Evolutionary conservation across 2,797 vertebrate species (phyloP), one percentile per base, ranked within the genome.

Genomic region (Oreochromis mossambicus): DNA sequence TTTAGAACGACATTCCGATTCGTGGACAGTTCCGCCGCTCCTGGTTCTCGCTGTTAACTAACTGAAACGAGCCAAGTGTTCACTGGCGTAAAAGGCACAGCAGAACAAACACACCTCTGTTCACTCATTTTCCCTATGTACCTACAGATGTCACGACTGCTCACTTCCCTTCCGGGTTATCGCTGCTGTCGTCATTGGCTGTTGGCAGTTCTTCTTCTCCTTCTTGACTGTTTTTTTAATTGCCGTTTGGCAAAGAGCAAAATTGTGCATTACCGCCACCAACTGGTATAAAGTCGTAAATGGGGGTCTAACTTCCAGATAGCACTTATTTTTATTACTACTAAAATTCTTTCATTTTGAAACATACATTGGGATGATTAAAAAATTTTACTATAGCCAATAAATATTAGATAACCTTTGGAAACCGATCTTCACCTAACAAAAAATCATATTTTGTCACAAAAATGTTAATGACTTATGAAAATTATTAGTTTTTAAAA

Each of bases 21-120:
- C 29, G 2, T 0, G 36, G 43, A 6, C 32, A 2, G 11, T 38
- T 46, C 1, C 11, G 1, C 56, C 1, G 5, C 3, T 70, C 6
- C 78, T 48, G 46, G 0, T 13, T 36, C 8, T 70, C n/a, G 12
- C 9, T 3, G 80, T 10, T 32, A 75, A 54, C 56, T 68, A 8
- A 38, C 1, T n/a, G 66, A 26, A n/a, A 21, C 3, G 17, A 83
- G 76, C 50, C 48, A 21, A 80, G 15, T 10, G 46, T 61, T 61
- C 32, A 11, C 36, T 36, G 13, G 46, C 15, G 43, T 68, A 50
- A 81, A 80, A 43, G 29, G 43, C 19, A 14, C 36, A 36, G 8
- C 79, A 5, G 86, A 83, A 95, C 92, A 94, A 93, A 87, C 87
- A 13, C 80, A 66, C 34, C 89, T 92, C 91, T 95, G 94, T 95